Conservation (phyloP, 2,113 vertebrate genomes). For the Anarrhichthys ocellatus region DNA sequence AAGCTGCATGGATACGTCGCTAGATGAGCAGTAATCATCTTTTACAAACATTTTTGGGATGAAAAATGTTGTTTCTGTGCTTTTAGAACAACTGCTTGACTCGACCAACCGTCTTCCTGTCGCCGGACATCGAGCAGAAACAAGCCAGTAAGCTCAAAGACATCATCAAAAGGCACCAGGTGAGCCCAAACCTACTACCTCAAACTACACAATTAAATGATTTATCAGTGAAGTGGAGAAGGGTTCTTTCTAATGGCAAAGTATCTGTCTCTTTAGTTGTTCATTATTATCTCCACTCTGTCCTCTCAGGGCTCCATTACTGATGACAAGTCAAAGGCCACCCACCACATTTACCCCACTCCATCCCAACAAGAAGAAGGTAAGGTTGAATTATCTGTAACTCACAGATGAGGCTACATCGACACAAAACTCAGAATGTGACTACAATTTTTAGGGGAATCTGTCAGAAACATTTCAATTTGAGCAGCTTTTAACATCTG, state of each 20-base stretch:
- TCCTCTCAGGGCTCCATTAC: slow-evolving; percentile 91
- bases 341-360: slow-evolving; percentile 92
- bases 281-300: neutral
- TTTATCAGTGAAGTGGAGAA: neutral
- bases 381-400: slow-evolving; percentile 64
- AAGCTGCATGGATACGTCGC: neutral
- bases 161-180: slow-evolving; percentile 98
- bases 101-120: slow-evolving; percentile 94
- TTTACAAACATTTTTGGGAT: neutral
- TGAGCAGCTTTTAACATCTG: too few species aligned
- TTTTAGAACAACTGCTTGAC: slow-evolving; percentile 95
- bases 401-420: neutral
- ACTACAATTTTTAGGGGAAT: too few species aligned
- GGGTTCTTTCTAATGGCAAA: neutral
- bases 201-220: neutral
- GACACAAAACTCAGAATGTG: too few species aligned
- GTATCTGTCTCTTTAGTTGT: neutral
- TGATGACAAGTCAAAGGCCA: slow-evolving; percentile 96
- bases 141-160: slow-evolving; percentile 95
- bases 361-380: slow-evolving; percentile 92
- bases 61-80: neutral
- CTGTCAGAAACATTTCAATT: too few species aligned
- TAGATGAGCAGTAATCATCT: neutral
- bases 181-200: slow-evolving; percentile 49
- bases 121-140: slow-evolving; percentile 94